These are phyloP conservation scores for Halocynthia roretzi DNA, from an alignment of 23 tunicate genomes.

Conservation along the genomic window DNA sequence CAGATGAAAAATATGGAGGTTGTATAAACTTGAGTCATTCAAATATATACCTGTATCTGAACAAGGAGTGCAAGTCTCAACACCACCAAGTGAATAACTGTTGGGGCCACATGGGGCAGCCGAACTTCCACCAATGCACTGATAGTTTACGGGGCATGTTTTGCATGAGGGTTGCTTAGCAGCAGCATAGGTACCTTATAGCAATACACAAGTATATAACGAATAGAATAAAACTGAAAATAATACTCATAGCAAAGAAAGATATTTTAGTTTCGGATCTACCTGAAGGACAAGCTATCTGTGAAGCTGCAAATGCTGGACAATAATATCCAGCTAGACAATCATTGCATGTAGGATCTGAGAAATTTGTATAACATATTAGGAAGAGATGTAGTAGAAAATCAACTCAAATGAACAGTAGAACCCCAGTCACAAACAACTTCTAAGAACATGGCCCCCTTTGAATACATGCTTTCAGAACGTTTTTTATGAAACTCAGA, in stretches of 20 bases:
- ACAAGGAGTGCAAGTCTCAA: slow-evolving; percentile 6
- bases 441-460: background rate
- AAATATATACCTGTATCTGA: slow-evolving; percentile 3
- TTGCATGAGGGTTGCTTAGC: slow-evolving; percentile 1
- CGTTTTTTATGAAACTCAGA: background rate
- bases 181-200: slow-evolving; percentile 17
- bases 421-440: background rate
- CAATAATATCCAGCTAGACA: slow-evolving; percentile 45
- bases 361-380: background rate
- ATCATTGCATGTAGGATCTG: slow-evolving; percentile 30
- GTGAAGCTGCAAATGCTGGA: slow-evolving; percentile 25
- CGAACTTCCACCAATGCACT: background rate
- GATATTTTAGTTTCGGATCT: background rate
- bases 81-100: slow-evolving; percentile 20
- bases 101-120: slow-evolving; percentile 7
- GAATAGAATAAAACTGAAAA: no score
- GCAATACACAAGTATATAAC: no score
- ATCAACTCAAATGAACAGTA: background rate
- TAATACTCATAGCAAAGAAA: no score
- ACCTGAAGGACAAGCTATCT: slow-evolving; percentile 15
- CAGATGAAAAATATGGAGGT: background rate
- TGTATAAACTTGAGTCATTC: background rate
- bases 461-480: background rate
- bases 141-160: slow-evolving; percentile 20
- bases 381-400: background rate